Percentiles rank a stretch among this genome's conserved stretches.
These are phyloP conservation scores for Fragum whitleyi DNA, from an alignment of 2,888 invertebrate genomes.

Conservation along the genomic window DNA sequence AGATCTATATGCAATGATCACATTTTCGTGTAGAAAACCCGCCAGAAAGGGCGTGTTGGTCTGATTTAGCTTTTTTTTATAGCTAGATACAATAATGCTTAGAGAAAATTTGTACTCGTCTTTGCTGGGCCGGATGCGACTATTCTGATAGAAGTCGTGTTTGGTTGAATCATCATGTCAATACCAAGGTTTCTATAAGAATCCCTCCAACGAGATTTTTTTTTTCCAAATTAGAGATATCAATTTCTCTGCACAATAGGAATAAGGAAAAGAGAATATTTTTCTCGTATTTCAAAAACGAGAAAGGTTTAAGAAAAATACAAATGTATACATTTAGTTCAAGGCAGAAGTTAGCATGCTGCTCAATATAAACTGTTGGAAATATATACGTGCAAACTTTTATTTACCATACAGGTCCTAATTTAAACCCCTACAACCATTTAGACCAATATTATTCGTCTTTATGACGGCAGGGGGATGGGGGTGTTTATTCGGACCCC, in stretches of 20 bases:
- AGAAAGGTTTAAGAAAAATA: slow-evolving; percentile 39
- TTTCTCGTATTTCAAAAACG: slow-evolving; percentile 8
- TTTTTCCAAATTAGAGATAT: background rate
- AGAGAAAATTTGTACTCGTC: slow-evolving; percentile 21
- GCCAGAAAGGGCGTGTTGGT: slow-evolving; percentile 41
- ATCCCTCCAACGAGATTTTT: slow-evolving; percentile 25
- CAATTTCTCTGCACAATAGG: slow-evolving; percentile 4
- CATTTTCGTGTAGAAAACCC: slow-evolving; percentile 11
- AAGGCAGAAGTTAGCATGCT: slow-evolving; percentile 44
- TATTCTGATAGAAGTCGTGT: slow-evolving; percentile 28
- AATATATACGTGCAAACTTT: no score
- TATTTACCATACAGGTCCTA: no score
- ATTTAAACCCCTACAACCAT: no score
- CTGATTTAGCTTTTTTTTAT: slow-evolving; percentile 46
- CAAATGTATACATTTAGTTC: slow-evolving; percentile 19
- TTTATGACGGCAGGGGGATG: no score
- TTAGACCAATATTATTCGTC: no score
- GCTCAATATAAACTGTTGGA: slow-evolving; percentile 40
- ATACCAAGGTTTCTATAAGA: slow-evolving; percentile 36
- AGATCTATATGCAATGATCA: slow-evolving; percentile 41
- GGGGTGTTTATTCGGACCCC: no score
- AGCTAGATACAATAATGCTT: slow-evolving; percentile 12
- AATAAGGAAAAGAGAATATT: slow-evolving; percentile 10
- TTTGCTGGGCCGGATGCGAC: slow-evolving; percentile 40
- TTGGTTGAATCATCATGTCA: slow-evolving; percentile 27